Evolutionary conservation across 35 echinoderm and acorn worm species (phyloP).

Genomic region (Apostichopus californicus): DNA sequence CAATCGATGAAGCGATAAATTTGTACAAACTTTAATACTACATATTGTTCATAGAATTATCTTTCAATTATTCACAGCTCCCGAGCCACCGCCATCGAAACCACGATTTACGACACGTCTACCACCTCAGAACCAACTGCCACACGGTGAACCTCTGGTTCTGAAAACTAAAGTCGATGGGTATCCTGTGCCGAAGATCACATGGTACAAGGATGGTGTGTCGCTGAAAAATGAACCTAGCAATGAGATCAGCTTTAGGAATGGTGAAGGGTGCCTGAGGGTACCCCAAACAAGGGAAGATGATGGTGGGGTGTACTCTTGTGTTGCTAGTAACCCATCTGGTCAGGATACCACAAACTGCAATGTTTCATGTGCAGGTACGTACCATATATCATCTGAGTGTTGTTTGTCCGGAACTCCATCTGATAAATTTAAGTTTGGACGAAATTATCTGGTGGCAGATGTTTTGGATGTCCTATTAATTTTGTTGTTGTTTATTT

Average conservation of each 20-base stretch:
- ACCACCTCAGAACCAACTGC: conserved; percentile 9
- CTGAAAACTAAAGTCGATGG: conserved; percentile 58
- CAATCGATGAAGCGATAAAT: not conserved
- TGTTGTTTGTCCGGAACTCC: too few relatives aligned
- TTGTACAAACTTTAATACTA: not conserved
- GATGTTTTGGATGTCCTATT: too few relatives aligned
- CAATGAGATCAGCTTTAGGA: conserved; percentile 16
- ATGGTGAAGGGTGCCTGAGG: conserved; percentile 3
- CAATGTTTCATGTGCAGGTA: conserved; percentile 40
- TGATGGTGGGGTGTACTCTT: conserved; percentile 46
- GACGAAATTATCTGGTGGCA: too few relatives aligned
- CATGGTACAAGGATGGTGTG: conserved; percentile 63
- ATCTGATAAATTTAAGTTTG: too few relatives aligned
- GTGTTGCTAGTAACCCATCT: conserved; percentile 26
- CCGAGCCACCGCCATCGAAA: conserved; percentile 48
- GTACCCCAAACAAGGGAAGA: conserved; percentile 39
- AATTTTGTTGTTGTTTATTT: not conserved
- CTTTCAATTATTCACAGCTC: conserved; percentile 19
- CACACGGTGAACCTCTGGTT: conserved; percentile 52
- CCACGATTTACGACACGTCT: conserved; percentile 61
- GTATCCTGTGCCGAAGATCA: conserved; percentile 50
- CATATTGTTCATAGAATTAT: not conserved
- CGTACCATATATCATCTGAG: not conserved
- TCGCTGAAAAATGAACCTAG: not conserved
- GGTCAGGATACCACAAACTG: conserved; percentile 41